Conservation (phyloP, 2,888 invertebrate genomes). For the Agrotis clavis region DNA sequence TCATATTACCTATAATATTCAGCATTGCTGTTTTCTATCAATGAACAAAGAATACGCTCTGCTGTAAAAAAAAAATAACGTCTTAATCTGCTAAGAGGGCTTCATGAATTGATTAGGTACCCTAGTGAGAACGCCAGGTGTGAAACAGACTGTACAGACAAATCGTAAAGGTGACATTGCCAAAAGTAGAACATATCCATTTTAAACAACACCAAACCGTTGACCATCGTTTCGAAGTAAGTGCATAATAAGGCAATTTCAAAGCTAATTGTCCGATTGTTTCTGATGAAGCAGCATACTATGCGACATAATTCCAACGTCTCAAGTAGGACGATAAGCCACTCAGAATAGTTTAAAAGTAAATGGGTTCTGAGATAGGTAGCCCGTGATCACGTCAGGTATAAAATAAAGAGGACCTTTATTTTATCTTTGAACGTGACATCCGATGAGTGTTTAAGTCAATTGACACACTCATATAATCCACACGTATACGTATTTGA, state of each 20-base stretch:
- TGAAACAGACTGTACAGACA: too few relatives aligned
- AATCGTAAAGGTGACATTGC: not conserved
- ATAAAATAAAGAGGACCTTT: constrained; percentile 18
- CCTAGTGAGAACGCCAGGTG: not conserved
- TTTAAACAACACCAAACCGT: not conserved
- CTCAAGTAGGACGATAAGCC: not conserved
- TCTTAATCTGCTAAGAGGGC: too few relatives aligned
- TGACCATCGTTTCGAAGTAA: not conserved
- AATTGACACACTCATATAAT: constrained; percentile 15
- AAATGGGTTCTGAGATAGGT: constrained; percentile 10
- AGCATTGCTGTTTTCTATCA: not conserved
- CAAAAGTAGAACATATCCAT: not conserved
- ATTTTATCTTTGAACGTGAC: constrained; percentile 27
- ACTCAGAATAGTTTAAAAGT: constrained; percentile 21
- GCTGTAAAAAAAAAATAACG: not conserved
- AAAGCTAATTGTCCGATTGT: not conserved
- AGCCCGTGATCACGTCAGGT: constrained; percentile 19
- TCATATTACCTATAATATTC: constrained; percentile 9
- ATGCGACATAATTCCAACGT: not conserved
- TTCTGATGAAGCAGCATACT: not conserved
- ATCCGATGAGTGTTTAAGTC: constrained; percentile 14
- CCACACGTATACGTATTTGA: constrained; percentile 11
- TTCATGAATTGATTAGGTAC: too few relatives aligned
- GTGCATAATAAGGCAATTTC: constrained; percentile 1
- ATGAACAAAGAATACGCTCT: constrained; percentile 5